Evolutionary conservation across 2,888 invertebrate species (phyloP).

Genomic region (Sinopyrophorus schimmeli): DNA sequence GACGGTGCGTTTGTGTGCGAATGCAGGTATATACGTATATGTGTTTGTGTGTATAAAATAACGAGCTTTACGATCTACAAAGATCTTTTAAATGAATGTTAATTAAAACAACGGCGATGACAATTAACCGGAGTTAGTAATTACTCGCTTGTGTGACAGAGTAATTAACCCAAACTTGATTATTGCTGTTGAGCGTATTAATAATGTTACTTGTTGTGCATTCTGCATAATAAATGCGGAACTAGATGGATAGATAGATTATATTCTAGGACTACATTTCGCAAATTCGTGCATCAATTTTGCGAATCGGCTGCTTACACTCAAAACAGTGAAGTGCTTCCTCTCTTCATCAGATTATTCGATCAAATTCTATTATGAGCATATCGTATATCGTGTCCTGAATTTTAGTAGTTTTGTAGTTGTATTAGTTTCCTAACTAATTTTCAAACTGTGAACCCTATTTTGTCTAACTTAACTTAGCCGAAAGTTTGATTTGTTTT

Average conservation of each 20-base stretch:
- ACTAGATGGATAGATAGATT: constrained; percentile 9
- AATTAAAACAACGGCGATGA: constrained; percentile 29
- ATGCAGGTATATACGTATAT: too few relatives aligned
- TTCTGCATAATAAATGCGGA: constrained; percentile 46
- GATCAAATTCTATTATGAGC: constrained; percentile 18
- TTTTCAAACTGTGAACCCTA: too few relatives aligned
- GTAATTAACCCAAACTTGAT: constrained; percentile 48
- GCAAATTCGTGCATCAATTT: constrained; percentile 21
- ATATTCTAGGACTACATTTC: constrained; percentile 9
- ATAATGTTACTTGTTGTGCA: constrained; percentile 47
- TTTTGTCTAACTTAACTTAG: too few relatives aligned
- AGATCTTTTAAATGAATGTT: constrained; percentile 15
- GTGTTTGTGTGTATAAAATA: too few relatives aligned
- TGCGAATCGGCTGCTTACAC: constrained; percentile 19
- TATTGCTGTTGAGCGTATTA: constrained; percentile 47
- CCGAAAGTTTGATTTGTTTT: too few relatives aligned
- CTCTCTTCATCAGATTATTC: constrained; percentile 17
- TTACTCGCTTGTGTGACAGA: constrained; percentile 46
- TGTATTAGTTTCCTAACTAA: too few relatives aligned
- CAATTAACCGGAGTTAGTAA: constrained; percentile 47
- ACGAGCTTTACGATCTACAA: constrained; percentile 3
- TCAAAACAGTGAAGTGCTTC: constrained; percentile 11
- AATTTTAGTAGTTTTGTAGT: too few relatives aligned
- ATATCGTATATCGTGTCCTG: too few relatives aligned
- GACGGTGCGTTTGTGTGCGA: too few relatives aligned